Percentiles rank a stretch among this genome's conserved stretches.
phyloP scores from a whole-genome alignment of 2,888 invertebrate genomes.

The Malacosoma neustria region DNA sequence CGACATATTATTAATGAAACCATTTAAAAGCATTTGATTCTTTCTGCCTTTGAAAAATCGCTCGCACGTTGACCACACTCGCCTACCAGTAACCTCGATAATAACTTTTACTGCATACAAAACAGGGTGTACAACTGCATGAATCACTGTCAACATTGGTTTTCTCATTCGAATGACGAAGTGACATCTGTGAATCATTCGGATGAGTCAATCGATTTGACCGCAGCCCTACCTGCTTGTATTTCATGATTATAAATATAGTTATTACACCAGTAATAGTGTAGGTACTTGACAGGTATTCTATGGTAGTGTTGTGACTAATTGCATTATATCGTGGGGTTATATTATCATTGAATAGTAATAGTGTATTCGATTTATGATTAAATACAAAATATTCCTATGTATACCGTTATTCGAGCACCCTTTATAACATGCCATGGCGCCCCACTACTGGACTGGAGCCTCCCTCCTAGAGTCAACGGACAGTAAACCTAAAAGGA shows the following conservation, averaged over 20 bases:
- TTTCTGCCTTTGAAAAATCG: too few species aligned
- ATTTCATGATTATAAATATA: conserved; percentile 4
- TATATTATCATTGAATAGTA: background rate
- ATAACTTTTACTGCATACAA: background rate
- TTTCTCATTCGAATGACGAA: background rate
- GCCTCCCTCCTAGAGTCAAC: too few species aligned
- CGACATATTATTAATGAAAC: too few species aligned
- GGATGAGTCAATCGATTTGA: conserved; percentile 15
- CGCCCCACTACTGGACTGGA: too few species aligned
- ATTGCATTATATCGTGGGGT: too few species aligned
- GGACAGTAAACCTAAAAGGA: too few species aligned
- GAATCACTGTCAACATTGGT: background rate
- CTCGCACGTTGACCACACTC: background rate
- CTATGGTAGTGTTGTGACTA: conserved; percentile 26
- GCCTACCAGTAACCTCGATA: background rate
- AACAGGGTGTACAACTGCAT: background rate
- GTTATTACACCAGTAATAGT: background rate
- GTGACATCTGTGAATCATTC: background rate
- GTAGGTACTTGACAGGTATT: conserved; percentile 12
- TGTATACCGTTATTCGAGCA: too few species aligned
- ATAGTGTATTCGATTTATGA: too few species aligned
- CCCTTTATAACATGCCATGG: too few species aligned
- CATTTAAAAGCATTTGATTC: too few species aligned
- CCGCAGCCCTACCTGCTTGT: conserved; percentile 5
- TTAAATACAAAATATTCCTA: too few species aligned